Evolutionary conservation across 2,797 vertebrate species (phyloP).

Genomic region (Onychomys leucogaster): DNA sequence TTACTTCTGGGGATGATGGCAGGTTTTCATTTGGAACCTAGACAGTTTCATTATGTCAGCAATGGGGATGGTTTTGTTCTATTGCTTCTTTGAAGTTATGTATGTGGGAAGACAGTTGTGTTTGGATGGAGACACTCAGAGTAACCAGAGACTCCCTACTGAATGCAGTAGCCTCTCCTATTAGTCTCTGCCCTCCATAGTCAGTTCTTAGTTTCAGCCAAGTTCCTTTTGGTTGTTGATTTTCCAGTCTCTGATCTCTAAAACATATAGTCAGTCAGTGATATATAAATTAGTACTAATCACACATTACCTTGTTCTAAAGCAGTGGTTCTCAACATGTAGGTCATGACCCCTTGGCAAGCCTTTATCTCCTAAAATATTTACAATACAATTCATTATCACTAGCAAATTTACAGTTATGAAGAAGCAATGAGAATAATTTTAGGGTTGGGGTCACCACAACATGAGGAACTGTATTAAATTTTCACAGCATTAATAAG

Average conservation of each 20-base stretch:
- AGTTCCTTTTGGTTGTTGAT: neutral
- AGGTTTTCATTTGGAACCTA: constrained; percentile 1
- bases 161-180: neutral
- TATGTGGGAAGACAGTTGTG: neutral
- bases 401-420: neutral
- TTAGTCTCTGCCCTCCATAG: neutral
- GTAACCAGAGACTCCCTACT: neutral
- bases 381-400: neutral
- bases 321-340: neutral
- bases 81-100: neutral
- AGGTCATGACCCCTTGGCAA: fast-evolving
- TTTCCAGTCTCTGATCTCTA: constrained; percentile 3
- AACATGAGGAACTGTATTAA: neutral
- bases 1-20: neutral
- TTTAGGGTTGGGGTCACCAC: neutral
- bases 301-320: neutral
- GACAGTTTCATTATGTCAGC: neutral
- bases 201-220: neutral
- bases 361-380: neutral
- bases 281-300: neutral
- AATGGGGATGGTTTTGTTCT: neutral
- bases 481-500: neutral
- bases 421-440: neutral
- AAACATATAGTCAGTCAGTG: neutral
- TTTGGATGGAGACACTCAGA: neutral